Percentiles rank a stretch among this genome's conserved stretches.
Evolutionary conservation across 2,888 invertebrate species (phyloP).

Genomic region (Drosophila lacicola): DNA sequence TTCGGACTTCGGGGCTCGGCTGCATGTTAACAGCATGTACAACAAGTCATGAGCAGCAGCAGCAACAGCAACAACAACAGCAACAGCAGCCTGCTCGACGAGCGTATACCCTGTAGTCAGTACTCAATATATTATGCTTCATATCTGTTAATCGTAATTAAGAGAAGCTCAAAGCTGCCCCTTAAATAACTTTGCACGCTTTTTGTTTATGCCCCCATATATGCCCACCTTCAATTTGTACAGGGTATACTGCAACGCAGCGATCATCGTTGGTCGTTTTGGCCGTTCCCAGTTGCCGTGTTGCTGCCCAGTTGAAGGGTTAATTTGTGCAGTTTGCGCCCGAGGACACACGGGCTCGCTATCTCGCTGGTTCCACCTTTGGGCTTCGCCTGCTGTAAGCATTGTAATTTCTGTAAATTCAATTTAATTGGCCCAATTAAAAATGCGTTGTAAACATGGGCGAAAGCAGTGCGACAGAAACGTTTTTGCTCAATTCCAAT

Average conservation of each 20-base stretch:
- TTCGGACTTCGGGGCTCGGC: constrained; percentile 48
- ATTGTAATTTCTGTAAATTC: constrained; percentile 78
- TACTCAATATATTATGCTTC: no score
- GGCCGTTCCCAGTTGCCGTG: constrained; percentile 15
- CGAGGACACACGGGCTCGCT: constrained; percentile 26
- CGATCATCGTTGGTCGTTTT: constrained; percentile 44
- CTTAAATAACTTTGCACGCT: no score
- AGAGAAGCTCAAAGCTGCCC: no score
- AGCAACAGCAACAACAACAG: constrained; percentile 19
- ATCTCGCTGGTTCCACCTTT: constrained; percentile 31
- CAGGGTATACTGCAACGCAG: constrained; percentile 13
- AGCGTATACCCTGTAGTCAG: neutral
- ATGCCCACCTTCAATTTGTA: neutral
- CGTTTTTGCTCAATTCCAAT: neutral
- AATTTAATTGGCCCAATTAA: constrained; percentile 76
- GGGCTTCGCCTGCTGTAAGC: constrained; percentile 41
- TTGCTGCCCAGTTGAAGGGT: constrained; percentile 56
- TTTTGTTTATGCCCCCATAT: neutral
- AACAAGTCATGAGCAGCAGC: constrained; percentile 62
- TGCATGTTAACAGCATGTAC: constrained; percentile 77
- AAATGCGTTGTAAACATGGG: constrained; percentile 55
- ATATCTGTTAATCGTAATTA: no score
- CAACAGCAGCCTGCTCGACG: constrained; percentile 25
- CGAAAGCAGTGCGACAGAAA: constrained; percentile 31
- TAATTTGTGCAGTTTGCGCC: constrained; percentile 46